Percentiles rank a stretch among this genome's conserved stretches.
Evolutionary conservation across 1,140 invertebrate genomes (phyloP).

Genomic region (Mycetomoellerius zeteki): DNA sequence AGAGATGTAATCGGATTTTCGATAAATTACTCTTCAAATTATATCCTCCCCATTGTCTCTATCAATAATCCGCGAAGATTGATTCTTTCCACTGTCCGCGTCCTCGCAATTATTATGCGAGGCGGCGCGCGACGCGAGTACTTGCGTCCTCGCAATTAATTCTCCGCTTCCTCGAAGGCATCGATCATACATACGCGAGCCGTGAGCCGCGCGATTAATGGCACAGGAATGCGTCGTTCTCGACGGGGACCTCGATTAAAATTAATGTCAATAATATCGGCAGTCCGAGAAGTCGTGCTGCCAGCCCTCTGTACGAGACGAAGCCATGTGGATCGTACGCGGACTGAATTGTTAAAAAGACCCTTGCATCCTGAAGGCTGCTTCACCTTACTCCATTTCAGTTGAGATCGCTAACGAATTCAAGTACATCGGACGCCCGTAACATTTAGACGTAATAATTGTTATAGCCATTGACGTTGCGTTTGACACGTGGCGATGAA

Average conservation of each 20-base stretch:
- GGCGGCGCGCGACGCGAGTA: slow-evolving; percentile 50
- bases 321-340: slow-evolving; percentile 40
- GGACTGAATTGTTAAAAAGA: slow-evolving; percentile 51
- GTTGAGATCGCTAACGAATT: neutral
- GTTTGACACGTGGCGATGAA: neutral
- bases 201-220: slow-evolving; percentile 78
- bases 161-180: slow-evolving; percentile 82
- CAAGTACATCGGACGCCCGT: neutral
- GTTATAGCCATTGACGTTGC: neutral
- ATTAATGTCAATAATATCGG: slow-evolving; percentile 80
- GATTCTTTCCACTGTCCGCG: slow-evolving; percentile 52
- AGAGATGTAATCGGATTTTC: slow-evolving; percentile 60
- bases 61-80: slow-evolving; percentile 67
- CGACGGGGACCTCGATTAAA: slow-evolving; percentile 80
- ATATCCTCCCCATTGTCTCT: slow-evolving; percentile 63
- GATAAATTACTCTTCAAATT: slow-evolving; percentile 61
- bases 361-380: neutral
- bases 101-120: slow-evolving; percentile 56
- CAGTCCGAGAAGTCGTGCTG: slow-evolving; percentile 34
- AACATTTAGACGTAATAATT: neutral
- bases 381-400: neutral
- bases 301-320: slow-evolving; percentile 8
- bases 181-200: slow-evolving; percentile 80
- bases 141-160: slow-evolving; percentile 82
- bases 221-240: slow-evolving; percentile 75